phyloP scores from a whole-genome alignment of 2,888 invertebrate species.

The Laothoe populi region DNA sequence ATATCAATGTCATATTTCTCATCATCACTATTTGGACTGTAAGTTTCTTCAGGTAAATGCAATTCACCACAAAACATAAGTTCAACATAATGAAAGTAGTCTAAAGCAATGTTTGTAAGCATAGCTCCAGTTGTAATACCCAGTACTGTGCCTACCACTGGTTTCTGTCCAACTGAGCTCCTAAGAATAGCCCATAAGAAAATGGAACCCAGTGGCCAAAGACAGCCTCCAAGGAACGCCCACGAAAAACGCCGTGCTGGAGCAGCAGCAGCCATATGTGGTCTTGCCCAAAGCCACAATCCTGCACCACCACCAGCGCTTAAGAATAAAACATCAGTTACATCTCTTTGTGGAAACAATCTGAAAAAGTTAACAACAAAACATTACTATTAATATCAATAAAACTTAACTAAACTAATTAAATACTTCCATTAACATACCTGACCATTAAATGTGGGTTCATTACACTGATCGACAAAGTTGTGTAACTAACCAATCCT shows the following conservation, averaged over 20 bases:
- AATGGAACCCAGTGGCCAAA: constrained; percentile 96
- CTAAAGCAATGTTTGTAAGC: constrained; percentile 86
- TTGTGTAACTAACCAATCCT: constrained; percentile 91
- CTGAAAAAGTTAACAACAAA: no score
- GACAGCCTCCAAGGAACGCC: constrained; percentile 90
- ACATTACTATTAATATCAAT: no score
- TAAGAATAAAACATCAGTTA: constrained; percentile 92
- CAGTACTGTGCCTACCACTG: constrained; percentile 86
- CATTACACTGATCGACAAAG: constrained; percentile 93
- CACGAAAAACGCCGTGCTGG: constrained; percentile 87
- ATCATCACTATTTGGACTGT: constrained; percentile 80
- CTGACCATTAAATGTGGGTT: constrained; percentile 91
- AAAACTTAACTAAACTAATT: background rate
- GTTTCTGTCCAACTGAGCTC: constrained; percentile 89
- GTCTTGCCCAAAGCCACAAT: constrained; percentile 92
- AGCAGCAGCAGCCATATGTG: constrained; percentile 88
- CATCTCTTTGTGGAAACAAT: constrained; percentile 89
- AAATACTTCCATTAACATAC: constrained; percentile 58
- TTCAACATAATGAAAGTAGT: constrained; percentile 87
- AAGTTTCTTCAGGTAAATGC: constrained; percentile 73
- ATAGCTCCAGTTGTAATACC: constrained; percentile 89
- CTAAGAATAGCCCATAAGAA: constrained; percentile 94
- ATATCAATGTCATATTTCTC: constrained; percentile 82
- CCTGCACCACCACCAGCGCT: constrained; percentile 93
- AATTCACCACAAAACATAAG: constrained; percentile 83